phyloP scores from a whole-genome alignment of 2,113 vertebrate genomes.

The Syrrhaptes paradoxus region DNA sequence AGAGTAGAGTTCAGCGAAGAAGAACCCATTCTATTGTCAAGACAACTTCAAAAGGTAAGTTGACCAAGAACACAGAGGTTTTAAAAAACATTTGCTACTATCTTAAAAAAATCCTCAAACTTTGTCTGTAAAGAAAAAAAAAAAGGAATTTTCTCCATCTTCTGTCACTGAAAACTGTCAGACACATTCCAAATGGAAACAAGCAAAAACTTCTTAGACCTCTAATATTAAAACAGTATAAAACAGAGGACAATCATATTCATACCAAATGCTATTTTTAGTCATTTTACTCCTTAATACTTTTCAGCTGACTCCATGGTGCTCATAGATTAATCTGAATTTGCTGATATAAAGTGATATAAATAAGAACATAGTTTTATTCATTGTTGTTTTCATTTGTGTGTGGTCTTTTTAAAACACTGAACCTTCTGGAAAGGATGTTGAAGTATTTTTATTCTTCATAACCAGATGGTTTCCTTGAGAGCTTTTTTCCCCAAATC shows the following conservation, averaged over 20 bases:
- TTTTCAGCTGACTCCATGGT: not conserved
- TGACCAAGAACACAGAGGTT: not conserved
- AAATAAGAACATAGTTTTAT: not conserved
- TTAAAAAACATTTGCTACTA: not conserved
- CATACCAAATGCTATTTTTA: not conserved
- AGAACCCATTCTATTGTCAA: not conserved
- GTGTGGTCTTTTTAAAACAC: not conserved
- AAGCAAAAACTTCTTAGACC: not conserved
- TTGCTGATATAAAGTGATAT: not conserved
- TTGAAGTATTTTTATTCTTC: not conserved
- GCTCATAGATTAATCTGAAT: not conserved
- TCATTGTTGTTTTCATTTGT: not conserved
- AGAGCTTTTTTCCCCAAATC: not conserved
- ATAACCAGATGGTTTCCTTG: not conserved
- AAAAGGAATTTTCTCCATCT: not conserved
- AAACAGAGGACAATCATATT: not conserved
- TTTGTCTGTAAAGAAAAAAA: not conserved
- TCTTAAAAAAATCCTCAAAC: not conserved
- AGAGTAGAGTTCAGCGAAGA: not conserved
- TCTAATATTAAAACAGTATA: not conserved
- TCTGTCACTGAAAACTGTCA: not conserved
- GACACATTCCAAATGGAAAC: not conserved
- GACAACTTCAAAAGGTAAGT: conserved; percentile 34
- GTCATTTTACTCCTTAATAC: not conserved
- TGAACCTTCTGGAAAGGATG: not conserved